A percentile compares a stretch with the other conserved stretches of the same genome.
Conservation (phyloP, 2,113 vertebrate species). For the Pontoporia blainvillei region DNA sequence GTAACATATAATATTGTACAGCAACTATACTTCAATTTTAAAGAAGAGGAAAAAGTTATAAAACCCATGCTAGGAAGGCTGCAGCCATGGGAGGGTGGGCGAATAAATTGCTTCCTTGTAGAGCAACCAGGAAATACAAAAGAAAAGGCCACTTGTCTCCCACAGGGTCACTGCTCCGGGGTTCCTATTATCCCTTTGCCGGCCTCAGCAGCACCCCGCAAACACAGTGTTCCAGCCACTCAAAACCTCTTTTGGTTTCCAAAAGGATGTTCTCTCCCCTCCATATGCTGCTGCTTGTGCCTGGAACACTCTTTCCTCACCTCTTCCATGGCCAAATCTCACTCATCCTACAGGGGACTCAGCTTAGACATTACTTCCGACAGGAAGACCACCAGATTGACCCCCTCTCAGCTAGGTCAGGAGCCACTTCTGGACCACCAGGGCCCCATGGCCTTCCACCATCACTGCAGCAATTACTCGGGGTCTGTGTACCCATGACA, state of each 20-base stretch:
- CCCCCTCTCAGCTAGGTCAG: not conserved
- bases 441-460: not conserved
- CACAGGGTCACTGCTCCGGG: not conserved
- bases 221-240: not conserved
- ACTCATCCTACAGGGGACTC: not conserved
- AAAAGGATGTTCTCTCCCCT: not conserved
- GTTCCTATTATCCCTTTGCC: too few species aligned
- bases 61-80: not conserved
- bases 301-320: not conserved
- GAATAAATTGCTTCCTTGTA: not conserved
- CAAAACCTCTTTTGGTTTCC: not conserved
- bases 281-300: not conserved
- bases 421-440: not conserved
- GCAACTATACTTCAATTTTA: not conserved
- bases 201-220: too few species aligned
- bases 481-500: not conserved
- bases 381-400: not conserved
- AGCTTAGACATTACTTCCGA: not conserved
- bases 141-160: not conserved
- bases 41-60: not conserved
- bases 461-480: not conserved
- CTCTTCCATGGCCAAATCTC: not conserved
- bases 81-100: too few species aligned
- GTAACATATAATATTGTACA: not conserved
- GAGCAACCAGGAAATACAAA: not conserved